Percentiles rank a stretch among this genome's conserved stretches.
These are phyloP conservation scores for Thermophis baileyi DNA, from an alignment of 2,113 vertebrate genomes.

Conservation along the genomic window DNA sequence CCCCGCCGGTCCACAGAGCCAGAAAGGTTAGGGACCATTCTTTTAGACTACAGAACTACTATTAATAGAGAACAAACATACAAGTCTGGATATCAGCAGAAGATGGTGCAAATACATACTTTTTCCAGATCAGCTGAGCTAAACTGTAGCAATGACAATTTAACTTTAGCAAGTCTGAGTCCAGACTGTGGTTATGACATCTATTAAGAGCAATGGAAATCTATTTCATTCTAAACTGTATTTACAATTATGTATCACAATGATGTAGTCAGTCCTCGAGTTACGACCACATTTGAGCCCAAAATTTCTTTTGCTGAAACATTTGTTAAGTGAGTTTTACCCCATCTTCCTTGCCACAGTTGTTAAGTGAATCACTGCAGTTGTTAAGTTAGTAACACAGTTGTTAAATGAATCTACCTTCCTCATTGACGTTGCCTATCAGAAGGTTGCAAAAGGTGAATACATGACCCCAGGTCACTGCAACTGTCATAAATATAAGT, in stretches of 20 bases:
- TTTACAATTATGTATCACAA: background rate
- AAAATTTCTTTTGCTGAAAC: background rate
- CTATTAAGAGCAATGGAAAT: background rate
- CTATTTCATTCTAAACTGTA: background rate
- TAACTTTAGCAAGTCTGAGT: background rate
- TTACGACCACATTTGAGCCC: background rate
- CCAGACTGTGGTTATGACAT: background rate
- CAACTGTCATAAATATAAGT: background rate
- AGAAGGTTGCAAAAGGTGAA: background rate
- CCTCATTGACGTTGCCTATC: background rate
- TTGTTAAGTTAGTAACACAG: background rate
- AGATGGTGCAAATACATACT: background rate
- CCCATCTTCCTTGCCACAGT: background rate
- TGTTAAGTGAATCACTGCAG: background rate
- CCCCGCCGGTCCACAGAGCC: background rate
- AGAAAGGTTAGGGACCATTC: background rate
- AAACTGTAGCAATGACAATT: background rate
- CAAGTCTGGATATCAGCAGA: conserved; percentile 22
- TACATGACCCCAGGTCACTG: background rate
- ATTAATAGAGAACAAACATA: conserved; percentile 27
- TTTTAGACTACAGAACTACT: conserved; percentile 11
- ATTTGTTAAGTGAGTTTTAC: background rate
- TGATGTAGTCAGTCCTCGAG: background rate
- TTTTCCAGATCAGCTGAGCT: background rate
- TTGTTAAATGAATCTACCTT: background rate